A percentile compares a stretch with the other conserved stretches of the same genome.
Evolutionary conservation across 2,797 vertebrate genomes (phyloP).

Genomic region (Cyclura pinguis): DNA sequence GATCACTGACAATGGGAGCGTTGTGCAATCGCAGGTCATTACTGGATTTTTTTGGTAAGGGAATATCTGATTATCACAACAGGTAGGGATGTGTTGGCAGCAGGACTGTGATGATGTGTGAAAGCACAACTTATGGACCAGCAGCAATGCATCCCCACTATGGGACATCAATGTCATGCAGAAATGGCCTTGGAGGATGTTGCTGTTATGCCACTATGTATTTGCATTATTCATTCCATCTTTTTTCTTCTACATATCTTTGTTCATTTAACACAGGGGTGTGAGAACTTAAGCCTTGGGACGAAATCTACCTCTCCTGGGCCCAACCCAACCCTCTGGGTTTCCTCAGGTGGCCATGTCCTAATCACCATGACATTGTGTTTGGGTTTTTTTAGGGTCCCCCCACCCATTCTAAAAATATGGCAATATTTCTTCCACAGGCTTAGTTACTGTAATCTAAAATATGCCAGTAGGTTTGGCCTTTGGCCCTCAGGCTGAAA

Average conservation of each 20-base stretch:
- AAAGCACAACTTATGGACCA: no score
- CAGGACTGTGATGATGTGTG: no score
- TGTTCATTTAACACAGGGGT: not conserved
- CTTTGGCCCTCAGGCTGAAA: not conserved
- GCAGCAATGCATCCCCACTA: no score
- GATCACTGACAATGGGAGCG: no score
- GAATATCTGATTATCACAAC: no score
- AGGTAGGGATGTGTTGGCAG: no score
- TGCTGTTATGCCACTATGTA: accelerated
- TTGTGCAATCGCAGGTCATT: no score
- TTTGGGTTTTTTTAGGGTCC: not conserved
- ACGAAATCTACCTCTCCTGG: no score
- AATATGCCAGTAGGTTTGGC: not conserved
- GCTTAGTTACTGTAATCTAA: not conserved
- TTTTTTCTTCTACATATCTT: not conserved
- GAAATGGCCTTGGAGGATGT: no score
- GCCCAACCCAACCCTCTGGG: not conserved
- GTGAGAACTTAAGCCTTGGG: not conserved
- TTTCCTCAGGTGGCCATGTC: no score
- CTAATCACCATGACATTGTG: not conserved
- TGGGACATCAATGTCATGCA: no score
- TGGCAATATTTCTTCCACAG: not conserved
- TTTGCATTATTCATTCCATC: not conserved
- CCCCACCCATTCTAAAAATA: not conserved
- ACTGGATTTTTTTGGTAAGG: no score